Evolutionary conservation across 2,888 invertebrate species (phyloP).

Genomic region (Andrena chrysosceles): DNA sequence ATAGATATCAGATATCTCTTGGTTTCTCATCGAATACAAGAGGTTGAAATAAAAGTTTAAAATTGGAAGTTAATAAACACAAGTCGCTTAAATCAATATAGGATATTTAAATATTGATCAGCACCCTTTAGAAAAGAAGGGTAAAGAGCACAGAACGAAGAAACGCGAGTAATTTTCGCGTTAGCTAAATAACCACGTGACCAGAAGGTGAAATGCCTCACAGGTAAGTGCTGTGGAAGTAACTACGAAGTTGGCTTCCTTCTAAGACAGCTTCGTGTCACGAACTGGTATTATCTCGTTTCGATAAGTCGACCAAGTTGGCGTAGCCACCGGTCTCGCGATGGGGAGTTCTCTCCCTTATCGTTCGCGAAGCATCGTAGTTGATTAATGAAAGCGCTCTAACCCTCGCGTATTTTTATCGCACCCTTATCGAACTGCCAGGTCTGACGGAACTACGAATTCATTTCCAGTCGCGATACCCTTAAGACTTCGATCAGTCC

Average conservation of each 20-base stretch:
- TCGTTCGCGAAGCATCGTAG: constrained; percentile 33
- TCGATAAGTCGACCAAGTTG: constrained; percentile 68
- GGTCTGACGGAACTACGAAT: not conserved
- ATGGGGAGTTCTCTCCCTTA: constrained; percentile 23
- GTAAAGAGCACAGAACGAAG: not conserved
- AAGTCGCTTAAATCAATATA: not conserved
- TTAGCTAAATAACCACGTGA: constrained; percentile 49
- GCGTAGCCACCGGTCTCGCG: constrained; percentile 38
- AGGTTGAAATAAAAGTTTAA: too few species aligned
- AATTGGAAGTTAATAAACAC: not conserved
- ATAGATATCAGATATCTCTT: too few species aligned
- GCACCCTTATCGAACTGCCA: constrained; percentile 8
- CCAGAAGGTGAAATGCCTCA: constrained; percentile 51
- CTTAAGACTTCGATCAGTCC: not conserved
- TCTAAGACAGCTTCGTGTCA: constrained; percentile 62
- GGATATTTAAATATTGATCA: too few species aligned
- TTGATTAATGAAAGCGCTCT: constrained; percentile 63
- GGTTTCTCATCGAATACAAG: too few species aligned
- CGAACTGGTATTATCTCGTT: constrained; percentile 69
- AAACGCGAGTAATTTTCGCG: constrained; percentile 38
- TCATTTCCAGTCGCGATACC: not conserved
- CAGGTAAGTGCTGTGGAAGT: constrained; percentile 54
- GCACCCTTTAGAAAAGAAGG: not conserved
- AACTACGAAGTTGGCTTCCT: constrained; percentile 50
- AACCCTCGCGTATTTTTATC: constrained; percentile 44